Evolutionary conservation across 2,888 invertebrate species (phyloP), one percentile per base, ranked within the genome.

Genomic region (Zaprionus lineosus): DNA sequence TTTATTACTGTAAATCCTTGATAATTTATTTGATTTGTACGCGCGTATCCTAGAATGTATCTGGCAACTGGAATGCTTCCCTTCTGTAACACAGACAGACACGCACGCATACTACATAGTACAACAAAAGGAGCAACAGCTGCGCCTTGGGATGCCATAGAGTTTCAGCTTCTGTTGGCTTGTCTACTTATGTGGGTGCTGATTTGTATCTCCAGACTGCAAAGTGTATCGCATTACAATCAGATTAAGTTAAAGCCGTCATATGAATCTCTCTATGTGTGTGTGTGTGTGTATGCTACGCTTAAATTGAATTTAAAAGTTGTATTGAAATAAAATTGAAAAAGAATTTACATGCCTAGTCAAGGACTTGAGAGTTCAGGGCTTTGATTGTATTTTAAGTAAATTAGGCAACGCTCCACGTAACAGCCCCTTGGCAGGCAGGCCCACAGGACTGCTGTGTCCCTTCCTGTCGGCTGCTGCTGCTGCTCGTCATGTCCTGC

Each of bases 11-110:
- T 71, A 79, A 79, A 78, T 78, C 78, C 78, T 78, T 52, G 78
- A 79, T 79, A 79, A 78, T 79, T 79, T 79, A 79, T 79, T 79
- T 78, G 78, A 79, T 79, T 79, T 78, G 78, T 78, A 79, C 78
- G 78, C 78, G 81, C 65, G 73, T 67, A 58, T 75, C 63, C 57
- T 46, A 36, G 40, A 60, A 41, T 46, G 29, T 47, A 47, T 19
- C 61, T 57, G 36, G 50, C 57, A 11, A 12, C 39, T 39, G 36
- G 36, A 41, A 57, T 39, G 31, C 18, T 4, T n/a, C 12, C 24
- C n/a, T 50, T 4, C 18, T 2, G 4, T 0, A 44, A 24, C 48
- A 36, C 33, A 36, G 50, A 31, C 36, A 11, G 48, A 19, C 36
- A 34, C 18, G 24, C 46, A 53, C 40, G 51, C n/a, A 47, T 37